These are phyloP conservation scores for Dicentrarchus labrax DNA, from an alignment of 2,113 vertebrate species.

Conservation along the genomic window DNA sequence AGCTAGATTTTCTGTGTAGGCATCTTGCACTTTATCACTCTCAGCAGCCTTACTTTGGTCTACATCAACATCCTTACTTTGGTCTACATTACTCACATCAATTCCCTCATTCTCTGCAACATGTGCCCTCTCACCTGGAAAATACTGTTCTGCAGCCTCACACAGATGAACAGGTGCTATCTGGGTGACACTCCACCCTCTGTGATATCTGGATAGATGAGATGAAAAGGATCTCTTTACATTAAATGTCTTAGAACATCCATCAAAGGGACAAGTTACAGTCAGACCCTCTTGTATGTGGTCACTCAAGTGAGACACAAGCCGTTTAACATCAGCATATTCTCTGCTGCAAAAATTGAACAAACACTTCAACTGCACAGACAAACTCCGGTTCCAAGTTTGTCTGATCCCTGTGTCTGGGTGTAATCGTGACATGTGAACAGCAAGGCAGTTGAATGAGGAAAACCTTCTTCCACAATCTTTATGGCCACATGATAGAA, in stretches of 20 bases:
- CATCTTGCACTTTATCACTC: background rate
- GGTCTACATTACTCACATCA: slow-evolving; percentile 19
- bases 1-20: slow-evolving; percentile 6
- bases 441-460: background rate
- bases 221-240: background rate
- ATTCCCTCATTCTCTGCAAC: background rate
- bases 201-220: background rate
- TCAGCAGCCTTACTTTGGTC: too few species aligned
- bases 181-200: background rate
- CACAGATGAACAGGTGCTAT: background rate
- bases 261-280: background rate
- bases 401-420: background rate
- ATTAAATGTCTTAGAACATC: background rate
- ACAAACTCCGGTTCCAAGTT: background rate
- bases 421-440: background rate
- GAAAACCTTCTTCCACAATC: slow-evolving; percentile 1
- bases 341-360: too few species aligned
- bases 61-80: background rate
- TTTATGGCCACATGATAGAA: background rate
- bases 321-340: background rate
- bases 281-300: background rate
- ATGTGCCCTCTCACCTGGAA: slow-evolving; percentile 15
- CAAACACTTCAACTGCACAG: slow-evolving; percentile 28
- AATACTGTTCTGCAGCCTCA: background rate
- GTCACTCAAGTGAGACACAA: background rate